These are phyloP conservation scores for Phrynocephalus forsythii DNA, from an alignment of 2,797 vertebrate genomes.

Conservation along the genomic window DNA sequence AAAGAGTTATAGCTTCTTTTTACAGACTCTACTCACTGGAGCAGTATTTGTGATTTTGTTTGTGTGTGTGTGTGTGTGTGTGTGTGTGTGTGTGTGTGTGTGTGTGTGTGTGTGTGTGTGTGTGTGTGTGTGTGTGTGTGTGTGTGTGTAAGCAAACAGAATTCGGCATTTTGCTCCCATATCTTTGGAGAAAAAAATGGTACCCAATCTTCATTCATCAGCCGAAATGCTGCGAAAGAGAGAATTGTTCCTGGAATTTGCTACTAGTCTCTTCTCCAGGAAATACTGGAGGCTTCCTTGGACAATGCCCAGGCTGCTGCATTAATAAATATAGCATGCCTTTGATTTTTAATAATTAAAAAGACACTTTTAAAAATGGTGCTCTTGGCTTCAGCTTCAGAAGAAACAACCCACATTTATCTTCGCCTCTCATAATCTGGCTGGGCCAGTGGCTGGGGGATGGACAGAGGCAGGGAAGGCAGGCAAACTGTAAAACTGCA, in stretches of 20 bases:
- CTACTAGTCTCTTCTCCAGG: neutral
- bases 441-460: too few relatives aligned
- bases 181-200: neutral
- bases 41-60: too few relatives aligned
- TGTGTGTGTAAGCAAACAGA: neutral
- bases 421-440: conserved; percentile 54
- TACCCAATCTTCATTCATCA: neutral
- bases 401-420: conserved; percentile 48
- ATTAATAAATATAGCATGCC: conserved; percentile 54
- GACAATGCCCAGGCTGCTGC: conserved; percentile 34
- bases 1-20: too few relatives aligned
- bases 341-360: conserved; percentile 74
- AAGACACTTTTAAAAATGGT: conserved; percentile 53
- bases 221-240: neutral
- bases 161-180: neutral
- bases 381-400: conserved; percentile 21
- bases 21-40: too few relatives aligned
- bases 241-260: conserved; percentile 13
- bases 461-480: too few relatives aligned
- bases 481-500: too few relatives aligned
- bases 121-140: too few relatives aligned
- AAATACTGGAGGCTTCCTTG: neutral
- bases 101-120: too few relatives aligned
- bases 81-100: neutral
- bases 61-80: too few relatives aligned